phyloP scores from a whole-genome alignment of 2,113 vertebrate species.

The Tenrec ecaudatus region DNA sequence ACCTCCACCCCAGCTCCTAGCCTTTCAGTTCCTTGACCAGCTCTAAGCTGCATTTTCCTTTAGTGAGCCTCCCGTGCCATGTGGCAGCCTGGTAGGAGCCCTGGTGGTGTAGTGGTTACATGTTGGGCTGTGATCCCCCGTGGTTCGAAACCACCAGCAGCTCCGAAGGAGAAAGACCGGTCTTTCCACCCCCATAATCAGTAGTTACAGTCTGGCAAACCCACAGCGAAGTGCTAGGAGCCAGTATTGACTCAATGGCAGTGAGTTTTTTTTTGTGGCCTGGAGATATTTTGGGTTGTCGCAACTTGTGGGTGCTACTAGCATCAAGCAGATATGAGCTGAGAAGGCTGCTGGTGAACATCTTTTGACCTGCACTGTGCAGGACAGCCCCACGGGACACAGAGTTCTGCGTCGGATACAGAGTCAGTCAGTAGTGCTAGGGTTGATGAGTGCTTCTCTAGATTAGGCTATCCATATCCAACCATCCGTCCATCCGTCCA shows the following conservation, averaged over 20 bases:
- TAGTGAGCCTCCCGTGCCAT: neutral
- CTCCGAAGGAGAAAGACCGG: too few relatives aligned
- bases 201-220: too few relatives aligned
- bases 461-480: neutral
- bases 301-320: neutral
- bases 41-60: neutral
- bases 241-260: too few relatives aligned
- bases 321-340: neutral
- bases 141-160: too few relatives aligned
- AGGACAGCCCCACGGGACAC: neutral
- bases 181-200: too few relatives aligned
- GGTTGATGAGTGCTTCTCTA: neutral
- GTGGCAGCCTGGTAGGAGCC: too few relatives aligned
- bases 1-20: accelerated
- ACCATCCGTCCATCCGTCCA: too few relatives aligned
- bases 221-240: too few relatives aligned
- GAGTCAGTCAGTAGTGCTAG: neutral
- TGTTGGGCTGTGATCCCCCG: too few relatives aligned
- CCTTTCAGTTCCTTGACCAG: neutral
- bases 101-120: too few relatives aligned
- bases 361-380: neutral
- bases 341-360: neutral
- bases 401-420: neutral
- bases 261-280: neutral
- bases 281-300: neutral